These are phyloP conservation scores for Decapterus maruadsi DNA, from an alignment of 2,797 vertebrate species.

Conservation along the genomic window DNA sequence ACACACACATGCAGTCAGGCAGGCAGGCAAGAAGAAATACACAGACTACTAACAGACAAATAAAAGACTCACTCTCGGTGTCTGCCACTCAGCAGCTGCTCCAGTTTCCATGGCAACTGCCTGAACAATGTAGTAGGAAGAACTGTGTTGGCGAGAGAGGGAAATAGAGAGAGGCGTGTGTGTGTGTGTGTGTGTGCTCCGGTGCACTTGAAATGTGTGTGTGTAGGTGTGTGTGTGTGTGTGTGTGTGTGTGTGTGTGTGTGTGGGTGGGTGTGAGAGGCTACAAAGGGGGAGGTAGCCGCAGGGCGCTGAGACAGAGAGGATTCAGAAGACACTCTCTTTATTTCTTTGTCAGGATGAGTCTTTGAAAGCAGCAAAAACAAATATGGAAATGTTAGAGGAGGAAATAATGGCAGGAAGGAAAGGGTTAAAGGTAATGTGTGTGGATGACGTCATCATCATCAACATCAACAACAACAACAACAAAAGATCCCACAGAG, in stretches of 20 bases:
- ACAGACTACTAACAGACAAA: conserved; percentile 83
- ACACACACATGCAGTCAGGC: conserved; percentile 77
- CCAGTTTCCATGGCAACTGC: conserved; percentile 90
- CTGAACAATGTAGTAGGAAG: conserved; percentile 89
- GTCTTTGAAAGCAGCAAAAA: conserved; percentile 69
- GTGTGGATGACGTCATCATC: background rate
- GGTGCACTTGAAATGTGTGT: conserved; percentile 64
- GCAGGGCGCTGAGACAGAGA: conserved; percentile 77
- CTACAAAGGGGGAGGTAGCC: conserved; percentile 74
- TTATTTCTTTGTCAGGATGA: conserved; percentile 80
- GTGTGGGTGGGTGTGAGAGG: conserved; percentile 75
- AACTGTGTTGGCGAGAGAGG: conserved; percentile 72
- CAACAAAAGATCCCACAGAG: conserved; percentile 38
- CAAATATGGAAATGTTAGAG: conserved; percentile 62
- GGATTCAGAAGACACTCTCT: conserved; percentile 75
- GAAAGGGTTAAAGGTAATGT: conserved; percentile 4
- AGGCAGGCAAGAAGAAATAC: conserved; percentile 76
- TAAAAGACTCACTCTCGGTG: conserved; percentile 83
- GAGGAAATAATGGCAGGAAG: conserved; percentile 23
- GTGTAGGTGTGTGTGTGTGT: conserved; percentile 66
- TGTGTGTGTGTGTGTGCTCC: conserved; percentile 60
- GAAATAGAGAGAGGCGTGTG: conserved; percentile 60
- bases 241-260: conserved; percentile 66
- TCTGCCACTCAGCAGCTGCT: conserved; percentile 95
- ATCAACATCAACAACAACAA: no score